phyloP scores from a whole-genome alignment of 2,797 vertebrate genomes.

The Synaphobranchus kaupii region DNA sequence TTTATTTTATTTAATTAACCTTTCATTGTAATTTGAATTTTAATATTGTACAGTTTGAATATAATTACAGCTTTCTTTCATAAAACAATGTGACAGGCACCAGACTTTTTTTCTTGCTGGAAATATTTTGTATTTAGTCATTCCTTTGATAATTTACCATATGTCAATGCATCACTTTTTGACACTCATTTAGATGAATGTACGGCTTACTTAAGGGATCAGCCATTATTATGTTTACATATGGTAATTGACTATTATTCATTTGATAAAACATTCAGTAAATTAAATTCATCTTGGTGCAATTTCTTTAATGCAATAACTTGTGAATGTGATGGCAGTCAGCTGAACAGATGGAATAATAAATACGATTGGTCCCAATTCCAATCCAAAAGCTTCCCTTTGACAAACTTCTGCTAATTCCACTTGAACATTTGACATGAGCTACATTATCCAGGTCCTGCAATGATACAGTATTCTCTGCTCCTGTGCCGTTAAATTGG shows the following conservation, averaged over 20 bases:
- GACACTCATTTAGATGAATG: not conserved
- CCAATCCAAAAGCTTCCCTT: not conserved
- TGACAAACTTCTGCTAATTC: not conserved
- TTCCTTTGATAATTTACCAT: not conserved
- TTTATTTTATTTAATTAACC: conserved; percentile 87
- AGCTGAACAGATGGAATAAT: not conserved
- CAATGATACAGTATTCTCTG: not conserved
- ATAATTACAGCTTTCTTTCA: conserved; percentile 56
- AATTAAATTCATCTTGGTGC: not conserved
- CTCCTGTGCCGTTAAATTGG: not conserved
- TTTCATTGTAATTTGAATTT: conserved; percentile 88
- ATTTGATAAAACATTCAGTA: not conserved
- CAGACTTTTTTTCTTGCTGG: conserved; percentile 15
- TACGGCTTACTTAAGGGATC: not conserved
- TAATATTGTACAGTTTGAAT: conserved; percentile 81
- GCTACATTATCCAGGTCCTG: not conserved
- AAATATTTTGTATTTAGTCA: not conserved
- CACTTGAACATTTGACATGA: not conserved
- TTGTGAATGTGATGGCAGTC: not conserved
- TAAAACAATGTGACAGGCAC: conserved; percentile 35
- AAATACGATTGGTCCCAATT: not conserved
- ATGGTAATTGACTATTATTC: not conserved
- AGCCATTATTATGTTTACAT: not conserved
- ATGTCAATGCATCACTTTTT: not conserved
- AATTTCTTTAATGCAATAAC: not conserved